These are phyloP conservation scores for Hyaena hyaena DNA, from an alignment of 2,113 vertebrate species.

Conservation along the genomic window DNA sequence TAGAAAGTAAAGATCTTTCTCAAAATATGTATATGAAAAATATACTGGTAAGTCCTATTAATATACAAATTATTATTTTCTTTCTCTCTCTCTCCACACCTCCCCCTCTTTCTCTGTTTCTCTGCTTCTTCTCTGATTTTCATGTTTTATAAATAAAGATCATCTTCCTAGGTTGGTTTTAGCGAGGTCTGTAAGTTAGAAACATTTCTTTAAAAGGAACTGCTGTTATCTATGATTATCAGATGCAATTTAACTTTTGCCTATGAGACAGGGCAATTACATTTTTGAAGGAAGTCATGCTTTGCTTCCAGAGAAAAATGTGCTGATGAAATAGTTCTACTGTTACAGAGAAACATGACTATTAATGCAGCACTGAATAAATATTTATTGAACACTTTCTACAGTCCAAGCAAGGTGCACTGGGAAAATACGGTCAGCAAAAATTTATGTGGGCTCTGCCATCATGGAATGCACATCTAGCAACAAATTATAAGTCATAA, in stretches of 20 bases:
- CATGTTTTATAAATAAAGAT: not conserved
- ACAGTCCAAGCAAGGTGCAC: not conserved
- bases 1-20: conserved; percentile 24
- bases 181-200: not conserved
- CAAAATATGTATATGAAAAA: not conserved
- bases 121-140: not conserved
- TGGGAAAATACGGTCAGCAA: not conserved
- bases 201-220: not conserved
- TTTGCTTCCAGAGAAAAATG: not conserved
- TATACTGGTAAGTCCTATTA: not conserved
- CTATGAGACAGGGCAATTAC: not conserved
- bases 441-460: not conserved
- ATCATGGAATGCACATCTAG: not conserved
- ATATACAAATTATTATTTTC: not conserved
- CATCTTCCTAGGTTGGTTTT: not conserved
- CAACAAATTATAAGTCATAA: not conserved
- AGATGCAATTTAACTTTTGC: not conserved
- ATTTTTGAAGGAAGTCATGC: not conserved
- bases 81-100: not conserved
- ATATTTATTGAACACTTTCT: not conserved
- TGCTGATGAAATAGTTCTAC: not conserved
- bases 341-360: not conserved
- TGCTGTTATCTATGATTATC: not conserved
- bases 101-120: too few relatives aligned
- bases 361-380: not conserved